A percentile compares a stretch with the other conserved stretches of the same genome.
Evolutionary conservation across 2,888 invertebrate species (phyloP).

Genomic region (Protodeltote pygarga): DNA sequence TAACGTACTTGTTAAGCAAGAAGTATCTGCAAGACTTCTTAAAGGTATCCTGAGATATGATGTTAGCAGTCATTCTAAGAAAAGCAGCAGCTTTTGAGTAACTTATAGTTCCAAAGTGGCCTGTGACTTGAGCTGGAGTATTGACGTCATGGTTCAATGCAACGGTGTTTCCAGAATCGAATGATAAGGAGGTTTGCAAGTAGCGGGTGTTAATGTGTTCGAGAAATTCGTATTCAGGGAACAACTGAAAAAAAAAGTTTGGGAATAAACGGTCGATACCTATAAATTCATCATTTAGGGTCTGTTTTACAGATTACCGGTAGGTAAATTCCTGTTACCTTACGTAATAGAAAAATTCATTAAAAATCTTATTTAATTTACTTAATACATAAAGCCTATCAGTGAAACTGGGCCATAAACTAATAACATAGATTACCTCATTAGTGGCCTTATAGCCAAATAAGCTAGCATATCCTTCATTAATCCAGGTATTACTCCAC

Average conservation of each 20-base stretch:
- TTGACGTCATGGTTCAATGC: slow-evolving; percentile 88
- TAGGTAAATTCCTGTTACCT: too few relatives aligned
- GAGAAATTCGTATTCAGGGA: slow-evolving; percentile 88
- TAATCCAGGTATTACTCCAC: slow-evolving; percentile 92
- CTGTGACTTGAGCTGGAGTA: slow-evolving; percentile 87
- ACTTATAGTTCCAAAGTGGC: slow-evolving; percentile 89
- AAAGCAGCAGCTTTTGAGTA: slow-evolving; percentile 89
- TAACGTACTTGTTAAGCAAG: slow-evolving; percentile 82
- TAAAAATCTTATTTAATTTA: background rate
- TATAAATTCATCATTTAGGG: too few relatives aligned
- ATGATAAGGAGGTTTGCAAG: slow-evolving; percentile 87
- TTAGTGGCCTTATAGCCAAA: slow-evolving; percentile 88
- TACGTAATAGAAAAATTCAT: too few relatives aligned
- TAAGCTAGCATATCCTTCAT: slow-evolving; percentile 91
- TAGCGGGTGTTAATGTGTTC: slow-evolving; percentile 92
- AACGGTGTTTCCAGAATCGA: slow-evolving; percentile 77
- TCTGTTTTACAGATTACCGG: too few relatives aligned
- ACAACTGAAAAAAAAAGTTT: slow-evolving; percentile 76
- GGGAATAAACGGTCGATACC: background rate
- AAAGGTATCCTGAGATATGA: slow-evolving; percentile 70
- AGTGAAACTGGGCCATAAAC: background rate
- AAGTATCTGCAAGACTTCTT: slow-evolving; percentile 68
- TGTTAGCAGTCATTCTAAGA: slow-evolving; percentile 74
- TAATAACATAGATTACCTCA: slow-evolving; percentile 51
- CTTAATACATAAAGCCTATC: background rate